Evolutionary conservation across 2,113 vertebrate genomes (phyloP), one percentile per base, ranked within the genome.

Genomic region (Gavia stellata): DNA sequence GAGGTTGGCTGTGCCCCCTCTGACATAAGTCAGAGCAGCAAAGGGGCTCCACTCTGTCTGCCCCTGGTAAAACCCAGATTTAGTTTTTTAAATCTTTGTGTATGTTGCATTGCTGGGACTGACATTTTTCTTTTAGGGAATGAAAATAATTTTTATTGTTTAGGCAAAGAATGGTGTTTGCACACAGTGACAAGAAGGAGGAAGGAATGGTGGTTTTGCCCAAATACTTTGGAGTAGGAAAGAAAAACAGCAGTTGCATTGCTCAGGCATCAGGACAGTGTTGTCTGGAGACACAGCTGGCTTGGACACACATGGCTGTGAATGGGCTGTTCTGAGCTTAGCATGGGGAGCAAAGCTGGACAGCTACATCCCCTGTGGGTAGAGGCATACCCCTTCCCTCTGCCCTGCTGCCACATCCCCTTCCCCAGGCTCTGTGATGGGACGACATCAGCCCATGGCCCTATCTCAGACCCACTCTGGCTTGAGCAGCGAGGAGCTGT

Each of bases 361-460:
- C 2, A 4, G 52, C 24, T 72, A 2, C 10, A 23, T 6, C 14
- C 31, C 21, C 33, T 38, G 38, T 10, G 20, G 15, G 12, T 42
- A 33, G 49, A 50, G 18, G 25, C 1, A 3, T 81, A 15, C 40
- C 29, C 44, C 19, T 71, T 62, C 49, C 26, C 29, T 40, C 63
- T 50, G 8, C 28, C 25, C 13, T 7, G 1, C n/a, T 58, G 49
- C 36, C 75, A 29, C 36, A 16, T 66, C 13, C 55, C 25, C 15
- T 61, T 79, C 31, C 40, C 55, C 34, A 61, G 61, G 18, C 56
- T 86, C 74, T 71, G 38, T 62, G 24, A 52, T 63, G 67, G 38
- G 71, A 25, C 0, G 0, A 1, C 17, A 7, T 19, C n/a, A 82
- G 71, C 61, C 66, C 53, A 42, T 6, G 1, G 8, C 24, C 9